Percentiles rank a stretch among this genome's conserved stretches.
These are phyloP conservation scores for Paramormyrops hopkinsi DNA, from an alignment of 2,797 vertebrate genomes.

Conservation along the genomic window DNA sequence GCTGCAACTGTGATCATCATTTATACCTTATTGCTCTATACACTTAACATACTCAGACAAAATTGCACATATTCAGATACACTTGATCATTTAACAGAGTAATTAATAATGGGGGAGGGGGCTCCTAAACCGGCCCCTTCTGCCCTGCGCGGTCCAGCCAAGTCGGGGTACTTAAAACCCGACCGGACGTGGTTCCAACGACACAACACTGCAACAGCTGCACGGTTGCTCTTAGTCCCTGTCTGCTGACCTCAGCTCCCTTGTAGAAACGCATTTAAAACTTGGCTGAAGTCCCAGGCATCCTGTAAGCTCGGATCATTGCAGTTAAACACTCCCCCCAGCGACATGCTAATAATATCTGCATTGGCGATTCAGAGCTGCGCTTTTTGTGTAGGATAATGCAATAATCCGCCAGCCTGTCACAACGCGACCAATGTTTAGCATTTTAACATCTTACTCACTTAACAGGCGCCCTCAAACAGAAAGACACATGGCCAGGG, in stretches of 20 bases:
- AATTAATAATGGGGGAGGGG: not conserved
- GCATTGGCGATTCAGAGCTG: not conserved
- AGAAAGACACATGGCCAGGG: not conserved
- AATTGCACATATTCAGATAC: not conserved
- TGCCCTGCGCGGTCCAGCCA: not conserved
- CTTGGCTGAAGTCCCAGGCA: not conserved
- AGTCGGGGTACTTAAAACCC: not conserved
- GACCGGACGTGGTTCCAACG: not conserved
- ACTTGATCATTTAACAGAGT: not conserved
- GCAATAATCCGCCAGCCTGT: not conserved
- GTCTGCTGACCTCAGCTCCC: slow-evolving; percentile 22
- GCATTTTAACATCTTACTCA: not conserved
- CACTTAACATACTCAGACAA: not conserved
- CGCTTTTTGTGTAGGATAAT: not conserved
- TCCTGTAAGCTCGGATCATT: not conserved
- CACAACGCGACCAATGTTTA: not conserved
- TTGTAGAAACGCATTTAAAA: not conserved
- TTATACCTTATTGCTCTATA: not conserved
- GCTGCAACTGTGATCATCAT: not conserved
- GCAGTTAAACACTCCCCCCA: not conserved
- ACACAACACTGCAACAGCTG: slow-evolving; percentile 24
- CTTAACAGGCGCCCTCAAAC: not conserved
- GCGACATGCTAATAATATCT: not conserved
- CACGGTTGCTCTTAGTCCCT: not conserved
- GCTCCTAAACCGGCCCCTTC: not conserved